phyloP scores from a whole-genome alignment of 2,888 invertebrate species.

The Cremastinae sp. region DNA sequence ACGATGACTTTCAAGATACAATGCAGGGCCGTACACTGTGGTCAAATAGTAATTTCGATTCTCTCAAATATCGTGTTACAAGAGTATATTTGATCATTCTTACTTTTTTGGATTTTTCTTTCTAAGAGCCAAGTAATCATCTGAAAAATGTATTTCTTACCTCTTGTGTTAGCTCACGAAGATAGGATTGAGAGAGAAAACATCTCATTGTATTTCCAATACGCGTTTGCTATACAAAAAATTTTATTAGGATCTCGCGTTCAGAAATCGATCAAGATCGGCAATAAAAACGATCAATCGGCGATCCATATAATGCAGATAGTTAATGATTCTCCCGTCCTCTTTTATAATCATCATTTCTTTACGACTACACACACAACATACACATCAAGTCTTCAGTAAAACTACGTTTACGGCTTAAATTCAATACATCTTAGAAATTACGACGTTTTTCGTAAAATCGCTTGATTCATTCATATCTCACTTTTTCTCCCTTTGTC shows the following conservation, averaged over 20 bases:
- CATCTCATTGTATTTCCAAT: slow-evolving; percentile 26
- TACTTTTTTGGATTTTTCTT: slow-evolving; percentile 34
- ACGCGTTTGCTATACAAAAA: slow-evolving; percentile 38
- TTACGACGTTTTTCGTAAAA: slow-evolving; percentile 39
- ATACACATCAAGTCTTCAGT: slow-evolving; percentile 78
- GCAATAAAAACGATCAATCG: slow-evolving; percentile 56
- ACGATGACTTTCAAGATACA: slow-evolving; percentile 73
- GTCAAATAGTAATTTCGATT: slow-evolving; percentile 66
- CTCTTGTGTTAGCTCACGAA: slow-evolving; percentile 21
- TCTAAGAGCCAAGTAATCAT: slow-evolving; percentile 45
- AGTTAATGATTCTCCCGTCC: slow-evolving; percentile 45
- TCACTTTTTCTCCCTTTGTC: slow-evolving; percentile 8
- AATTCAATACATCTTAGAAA: slow-evolving; percentile 56
- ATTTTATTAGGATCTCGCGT: slow-evolving; percentile 48
- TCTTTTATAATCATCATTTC: slow-evolving; percentile 67
- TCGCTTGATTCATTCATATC: slow-evolving; percentile 35
- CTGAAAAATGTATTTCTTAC: slow-evolving; percentile 20
- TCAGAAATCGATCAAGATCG: slow-evolving; percentile 59
- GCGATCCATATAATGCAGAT: slow-evolving; percentile 62
- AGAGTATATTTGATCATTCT: slow-evolving; percentile 46
- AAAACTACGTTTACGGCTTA: slow-evolving; percentile 75
- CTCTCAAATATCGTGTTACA: slow-evolving; percentile 55
- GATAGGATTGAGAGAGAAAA: slow-evolving; percentile 24
- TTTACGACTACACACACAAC: slow-evolving; percentile 79
- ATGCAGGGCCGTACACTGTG: slow-evolving; percentile 73